Evolutionary conservation across 2,113 vertebrate genomes (phyloP).

Genomic region (Noctilio leporinus): DNA sequence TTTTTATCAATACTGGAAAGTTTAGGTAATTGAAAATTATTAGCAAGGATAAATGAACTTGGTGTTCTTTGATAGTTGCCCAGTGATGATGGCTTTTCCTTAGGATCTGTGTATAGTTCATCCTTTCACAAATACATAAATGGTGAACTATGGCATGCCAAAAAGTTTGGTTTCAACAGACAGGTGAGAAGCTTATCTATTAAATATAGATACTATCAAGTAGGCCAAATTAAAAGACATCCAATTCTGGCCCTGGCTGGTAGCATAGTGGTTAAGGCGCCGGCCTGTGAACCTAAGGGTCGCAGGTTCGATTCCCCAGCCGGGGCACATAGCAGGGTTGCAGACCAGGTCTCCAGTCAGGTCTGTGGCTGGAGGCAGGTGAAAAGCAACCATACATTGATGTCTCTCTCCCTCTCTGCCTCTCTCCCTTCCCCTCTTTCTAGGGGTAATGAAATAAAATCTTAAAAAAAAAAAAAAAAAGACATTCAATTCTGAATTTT

Average conservation of each 20-base stretch:
- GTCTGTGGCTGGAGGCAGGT: too few relatives aligned
- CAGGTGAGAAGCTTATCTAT: neutral
- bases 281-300: too few relatives aligned
- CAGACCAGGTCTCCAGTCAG: too few relatives aligned
- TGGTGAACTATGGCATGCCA: neutral
- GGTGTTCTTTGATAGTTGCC: neutral
- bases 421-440: too few relatives aligned
- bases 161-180: neutral
- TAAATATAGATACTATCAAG: neutral
- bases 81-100: neutral
- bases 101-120: neutral
- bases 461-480: too few relatives aligned
- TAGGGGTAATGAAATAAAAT: too few relatives aligned
- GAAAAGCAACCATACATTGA: too few relatives aligned
- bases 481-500: slow-evolving; percentile 28
- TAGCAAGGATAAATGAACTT: slow-evolving; percentile 20
- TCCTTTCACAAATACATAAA: neutral
- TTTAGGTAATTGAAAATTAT: neutral
- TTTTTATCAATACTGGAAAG: neutral
- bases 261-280: too few relatives aligned
- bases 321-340: too few relatives aligned
- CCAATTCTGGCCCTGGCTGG: too few relatives aligned
- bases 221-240: neutral
- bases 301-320: too few relatives aligned
- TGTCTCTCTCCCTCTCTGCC: too few relatives aligned